phyloP scores from a whole-genome alignment of 2,888 invertebrate species.

The Metellina segmentata region DNA sequence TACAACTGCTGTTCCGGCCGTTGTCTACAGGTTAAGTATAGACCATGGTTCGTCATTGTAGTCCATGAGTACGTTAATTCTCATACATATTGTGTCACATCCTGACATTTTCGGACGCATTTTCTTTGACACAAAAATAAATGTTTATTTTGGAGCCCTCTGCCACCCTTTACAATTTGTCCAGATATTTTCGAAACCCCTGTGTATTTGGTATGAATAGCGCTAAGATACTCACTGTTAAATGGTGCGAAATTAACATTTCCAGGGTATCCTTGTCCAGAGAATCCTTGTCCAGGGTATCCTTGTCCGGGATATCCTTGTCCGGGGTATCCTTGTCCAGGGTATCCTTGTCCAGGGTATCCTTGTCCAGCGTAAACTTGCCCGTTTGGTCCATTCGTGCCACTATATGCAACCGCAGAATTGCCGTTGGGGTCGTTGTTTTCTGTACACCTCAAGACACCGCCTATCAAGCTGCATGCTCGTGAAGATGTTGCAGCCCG shows the following conservation, averaged over 20 bases:
- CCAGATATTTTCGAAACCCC: too few relatives aligned
- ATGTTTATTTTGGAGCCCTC: too few relatives aligned
- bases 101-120: too few relatives aligned
- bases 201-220: too few relatives aligned
- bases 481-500: slow-evolving; percentile 7
- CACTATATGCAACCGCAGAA: not conserved
- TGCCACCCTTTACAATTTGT: too few relatives aligned
- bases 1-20: too few relatives aligned
- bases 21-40: too few relatives aligned
- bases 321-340: not conserved
- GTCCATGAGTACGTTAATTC: too few relatives aligned
- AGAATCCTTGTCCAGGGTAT: not conserved
- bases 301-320: not conserved
- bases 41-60: too few relatives aligned
- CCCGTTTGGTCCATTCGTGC: slow-evolving; percentile 5
- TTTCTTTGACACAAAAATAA: too few relatives aligned
- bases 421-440: slow-evolving; percentile 21
- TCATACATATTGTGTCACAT: too few relatives aligned
- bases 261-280: not conserved
- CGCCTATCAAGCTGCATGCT: not conserved
- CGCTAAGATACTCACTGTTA: not conserved
- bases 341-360: not conserved
- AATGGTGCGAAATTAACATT: not conserved
- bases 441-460: not conserved
- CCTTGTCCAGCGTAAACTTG: slow-evolving; percentile 12